Percentiles rank a stretch among this genome's conserved stretches.
Conservation (phyloP, 2,888 invertebrate species). For the Scaeva pyrastri region DNA sequence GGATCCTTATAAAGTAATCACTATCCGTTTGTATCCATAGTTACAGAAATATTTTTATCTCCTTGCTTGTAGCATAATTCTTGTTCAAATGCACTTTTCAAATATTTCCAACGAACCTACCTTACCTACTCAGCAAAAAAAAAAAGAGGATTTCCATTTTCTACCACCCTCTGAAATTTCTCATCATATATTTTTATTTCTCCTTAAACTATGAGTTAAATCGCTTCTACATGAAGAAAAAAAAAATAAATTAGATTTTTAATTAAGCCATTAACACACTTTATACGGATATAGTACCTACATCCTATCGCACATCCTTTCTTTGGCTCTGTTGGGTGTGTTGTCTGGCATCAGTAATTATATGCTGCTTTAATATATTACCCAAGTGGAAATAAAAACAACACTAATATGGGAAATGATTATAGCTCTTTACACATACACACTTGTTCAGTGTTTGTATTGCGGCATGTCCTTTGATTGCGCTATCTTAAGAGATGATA, state of each 20-base stretch:
- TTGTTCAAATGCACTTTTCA: constrained; percentile 44
- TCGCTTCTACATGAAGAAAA: no score
- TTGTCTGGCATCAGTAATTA: background rate
- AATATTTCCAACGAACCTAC: background rate
- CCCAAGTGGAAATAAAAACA: background rate
- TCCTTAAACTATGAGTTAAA: no score
- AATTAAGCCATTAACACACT: constrained; percentile 8
- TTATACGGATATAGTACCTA: constrained; percentile 25
- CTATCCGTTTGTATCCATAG: constrained; percentile 41
- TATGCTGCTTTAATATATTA: background rate
- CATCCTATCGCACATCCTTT: no score
- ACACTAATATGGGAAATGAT: no score
- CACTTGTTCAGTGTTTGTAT: no score
- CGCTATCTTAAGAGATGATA: background rate
- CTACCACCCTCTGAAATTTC: background rate
- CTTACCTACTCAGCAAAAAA: no score
- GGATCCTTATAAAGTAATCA: constrained; percentile 55
- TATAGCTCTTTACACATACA: no score
- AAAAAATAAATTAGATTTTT: no score
- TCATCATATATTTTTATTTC: no score
- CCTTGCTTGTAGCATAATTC: constrained; percentile 38
- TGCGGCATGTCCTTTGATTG: background rate
- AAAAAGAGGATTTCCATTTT: background rate
- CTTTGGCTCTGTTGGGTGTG: no score
- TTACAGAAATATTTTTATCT: constrained; percentile 50